These are phyloP conservation scores for Synergus itoensis DNA, from an alignment of 2,888 invertebrate species.

Conservation along the genomic window DNA sequence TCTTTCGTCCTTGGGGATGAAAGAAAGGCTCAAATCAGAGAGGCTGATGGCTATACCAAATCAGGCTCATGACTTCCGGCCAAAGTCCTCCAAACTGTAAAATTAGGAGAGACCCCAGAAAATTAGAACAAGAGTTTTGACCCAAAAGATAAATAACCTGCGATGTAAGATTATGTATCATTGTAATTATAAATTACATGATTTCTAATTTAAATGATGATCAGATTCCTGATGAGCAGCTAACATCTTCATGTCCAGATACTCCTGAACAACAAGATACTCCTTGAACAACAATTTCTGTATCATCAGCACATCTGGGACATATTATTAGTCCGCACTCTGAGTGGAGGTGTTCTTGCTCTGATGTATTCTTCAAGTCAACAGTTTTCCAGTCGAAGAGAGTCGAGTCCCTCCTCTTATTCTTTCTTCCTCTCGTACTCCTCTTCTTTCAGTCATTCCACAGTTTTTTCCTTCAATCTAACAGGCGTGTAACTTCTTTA, in stretches of 20 bases:
- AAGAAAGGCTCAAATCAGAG: too few species aligned
- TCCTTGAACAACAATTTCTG: background rate
- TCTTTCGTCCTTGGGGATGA: background rate
- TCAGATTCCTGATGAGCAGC: background rate
- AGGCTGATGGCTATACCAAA: too few species aligned
- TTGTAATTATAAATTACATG: background rate
- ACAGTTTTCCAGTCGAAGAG: background rate
- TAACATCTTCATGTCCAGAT: background rate
- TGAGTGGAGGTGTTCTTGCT: background rate
- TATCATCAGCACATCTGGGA: background rate
- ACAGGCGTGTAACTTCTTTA: too few species aligned
- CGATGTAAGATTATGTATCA: background rate
- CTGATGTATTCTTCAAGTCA: background rate
- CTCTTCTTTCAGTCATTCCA: background rate
- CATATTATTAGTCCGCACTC: background rate
- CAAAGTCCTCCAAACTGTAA: background rate
- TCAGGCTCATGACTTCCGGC: background rate
- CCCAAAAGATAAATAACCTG: too few species aligned
- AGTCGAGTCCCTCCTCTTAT: background rate
- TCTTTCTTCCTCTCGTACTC: background rate
- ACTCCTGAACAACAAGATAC: background rate
- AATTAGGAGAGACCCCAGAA: too few species aligned
- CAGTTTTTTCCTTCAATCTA: background rate
- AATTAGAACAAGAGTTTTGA: too few species aligned
- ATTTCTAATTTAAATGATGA: background rate